Evolutionary conservation across 2,113 vertebrate species (phyloP).

Genomic region (Erythrocebus patas): DNA sequence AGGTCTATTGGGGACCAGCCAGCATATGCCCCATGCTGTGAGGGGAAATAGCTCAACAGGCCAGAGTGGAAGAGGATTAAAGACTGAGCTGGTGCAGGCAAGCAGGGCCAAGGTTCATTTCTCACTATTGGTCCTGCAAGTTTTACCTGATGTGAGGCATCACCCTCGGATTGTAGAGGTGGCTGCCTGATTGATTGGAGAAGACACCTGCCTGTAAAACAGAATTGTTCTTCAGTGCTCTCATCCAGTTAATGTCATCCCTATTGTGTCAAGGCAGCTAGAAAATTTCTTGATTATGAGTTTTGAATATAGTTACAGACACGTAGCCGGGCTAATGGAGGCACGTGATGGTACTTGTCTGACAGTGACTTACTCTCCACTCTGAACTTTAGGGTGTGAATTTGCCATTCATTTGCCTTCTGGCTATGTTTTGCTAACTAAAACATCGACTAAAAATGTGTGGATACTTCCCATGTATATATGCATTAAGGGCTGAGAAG

Average conservation of each 20-base stretch:
- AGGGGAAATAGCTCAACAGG: not conserved
- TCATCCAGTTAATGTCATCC: not conserved
- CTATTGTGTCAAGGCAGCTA: too few species aligned
- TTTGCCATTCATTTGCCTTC: not conserved
- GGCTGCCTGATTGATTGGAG: not conserved
- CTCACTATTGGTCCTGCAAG: not conserved
- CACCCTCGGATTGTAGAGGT: not conserved
- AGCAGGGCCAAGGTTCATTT: not conserved
- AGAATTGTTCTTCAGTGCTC: fast-evolving
- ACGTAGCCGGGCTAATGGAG: not conserved
- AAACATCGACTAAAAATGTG: not conserved
- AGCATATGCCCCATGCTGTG: not conserved
- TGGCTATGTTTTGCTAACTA: not conserved
- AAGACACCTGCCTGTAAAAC: not conserved
- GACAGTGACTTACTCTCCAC: not conserved
- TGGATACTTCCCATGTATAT: not conserved
- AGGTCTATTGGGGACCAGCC: not conserved
- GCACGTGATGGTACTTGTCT: fast-evolving
- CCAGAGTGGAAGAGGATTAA: not conserved
- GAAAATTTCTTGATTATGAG: not conserved
- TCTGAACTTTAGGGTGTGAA: not conserved
- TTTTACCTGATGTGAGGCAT: not conserved
- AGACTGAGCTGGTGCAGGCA: not conserved
- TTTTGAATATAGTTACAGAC: not conserved
- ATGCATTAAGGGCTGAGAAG: not conserved